Base-by-base conservation (phyloP, 2,113 vertebrate species). In the Engystomops pustulosus region DNA sequence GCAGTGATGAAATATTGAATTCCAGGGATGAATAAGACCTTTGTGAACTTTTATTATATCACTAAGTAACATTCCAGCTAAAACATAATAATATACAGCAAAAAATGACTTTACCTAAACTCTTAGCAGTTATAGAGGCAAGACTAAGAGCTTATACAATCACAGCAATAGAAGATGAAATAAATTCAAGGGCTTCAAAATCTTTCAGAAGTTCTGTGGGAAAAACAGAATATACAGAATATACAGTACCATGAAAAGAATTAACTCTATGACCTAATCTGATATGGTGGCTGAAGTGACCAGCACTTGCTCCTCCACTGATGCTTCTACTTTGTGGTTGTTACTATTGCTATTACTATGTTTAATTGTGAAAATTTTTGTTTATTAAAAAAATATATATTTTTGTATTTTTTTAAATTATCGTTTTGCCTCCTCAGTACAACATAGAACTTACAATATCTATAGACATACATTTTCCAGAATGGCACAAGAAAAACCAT, bases 1-100 rank as follows among this genome's bases (percentile, higher is more conserved):
- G 78, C 18, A 17, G 17, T 14, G 45, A 20, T 36, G 38, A 68
- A 80, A 80, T 18, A 80, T 20, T n/a, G 60, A n/a, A 80, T 70
- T 81, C 47, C 58, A n/a, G n/a, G n/a, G n/a, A 41, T 70, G 23
- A 11, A 25, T 20, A 10, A 80, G 23, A n/a, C 41, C 41, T 70
- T 71, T 44, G 68, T 71, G 3, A 71, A 25, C 11, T 65, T 65
- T 65, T 18, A 65, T 27, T 47, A 12, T 18, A 49, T 74, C 18
- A 51, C 14, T 27, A 11, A 18, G 18, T 15, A 44, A 74, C 41
- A 74, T 47, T 47, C 23, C 45, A n/a, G 17, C 12, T 47, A 17
- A 72, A 45, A 5, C n/a, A 2, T 3, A 17, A 27, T 18, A 49
- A 36, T 6, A 10, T 7, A 36, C 30, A 36, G 27, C 25, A 36